Conservation (phyloP, 2,888 invertebrate species). For the Baccha elongata region DNA sequence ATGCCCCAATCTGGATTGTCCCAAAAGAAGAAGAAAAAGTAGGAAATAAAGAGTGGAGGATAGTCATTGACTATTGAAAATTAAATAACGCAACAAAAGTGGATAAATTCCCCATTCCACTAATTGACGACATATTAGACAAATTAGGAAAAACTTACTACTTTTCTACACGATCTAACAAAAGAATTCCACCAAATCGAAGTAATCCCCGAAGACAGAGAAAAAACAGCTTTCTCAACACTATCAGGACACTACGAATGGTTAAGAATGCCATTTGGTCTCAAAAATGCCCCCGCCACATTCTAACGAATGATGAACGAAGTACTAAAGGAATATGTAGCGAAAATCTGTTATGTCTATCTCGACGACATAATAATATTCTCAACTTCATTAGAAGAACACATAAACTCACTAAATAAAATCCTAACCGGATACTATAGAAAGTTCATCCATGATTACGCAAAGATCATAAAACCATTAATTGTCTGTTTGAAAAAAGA, state of each 20-base stretch:
- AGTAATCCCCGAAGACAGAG: slow-evolving; percentile 1
- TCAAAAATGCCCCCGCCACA: no score
- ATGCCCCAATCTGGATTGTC: slow-evolving; percentile 20
- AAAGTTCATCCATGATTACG: no score
- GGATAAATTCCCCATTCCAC: slow-evolving; percentile 10
- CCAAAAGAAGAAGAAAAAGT: not conserved
- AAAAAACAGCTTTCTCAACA: slow-evolving; percentile 27
- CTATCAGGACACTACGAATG: no score
- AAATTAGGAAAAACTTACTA: slow-evolving; percentile 15
- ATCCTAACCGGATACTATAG: not conserved
- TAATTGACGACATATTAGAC: not conserved
- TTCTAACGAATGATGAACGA: no score
- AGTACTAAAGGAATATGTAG: no score
- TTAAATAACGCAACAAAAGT: not conserved
- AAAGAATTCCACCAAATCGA: slow-evolving; percentile 33
- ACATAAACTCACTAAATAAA: not conserved
- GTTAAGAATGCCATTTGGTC: no score
- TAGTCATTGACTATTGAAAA: not conserved
- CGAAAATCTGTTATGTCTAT: no score
- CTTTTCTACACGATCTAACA: slow-evolving; percentile 9
- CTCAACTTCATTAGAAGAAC: not conserved
- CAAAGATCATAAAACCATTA: no score
- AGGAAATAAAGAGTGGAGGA: not conserved
- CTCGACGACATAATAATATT: not conserved
- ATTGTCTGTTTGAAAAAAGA: no score